phyloP scores from a whole-genome alignment of 2,888 invertebrate genomes.

The Polydrusus pterygomalis region DNA sequence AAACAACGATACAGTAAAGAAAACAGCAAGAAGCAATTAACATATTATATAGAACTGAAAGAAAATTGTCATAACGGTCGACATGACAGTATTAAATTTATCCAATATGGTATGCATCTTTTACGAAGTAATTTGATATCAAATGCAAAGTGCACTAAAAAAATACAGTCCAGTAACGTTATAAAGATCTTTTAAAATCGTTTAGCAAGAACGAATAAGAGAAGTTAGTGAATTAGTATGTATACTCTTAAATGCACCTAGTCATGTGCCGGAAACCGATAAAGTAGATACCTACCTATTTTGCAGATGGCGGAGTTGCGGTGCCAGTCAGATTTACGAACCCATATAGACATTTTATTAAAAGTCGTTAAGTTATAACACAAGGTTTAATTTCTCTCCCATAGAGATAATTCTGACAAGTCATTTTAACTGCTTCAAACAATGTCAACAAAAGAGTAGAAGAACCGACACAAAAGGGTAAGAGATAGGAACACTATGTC shows the following conservation, averaged over 20 bases:
- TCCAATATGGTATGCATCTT: not conserved
- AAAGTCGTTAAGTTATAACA: constrained; percentile 24
- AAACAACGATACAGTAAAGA: no score
- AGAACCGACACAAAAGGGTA: no score
- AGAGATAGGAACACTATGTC: no score
- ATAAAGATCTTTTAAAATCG: constrained; percentile 6
- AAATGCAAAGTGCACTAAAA: not conserved
- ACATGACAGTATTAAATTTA: not conserved
- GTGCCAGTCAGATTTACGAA: constrained; percentile 14
- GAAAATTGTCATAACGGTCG: no score
- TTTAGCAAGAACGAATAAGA: not conserved
- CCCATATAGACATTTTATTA: constrained; percentile 28
- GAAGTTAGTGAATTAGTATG: not conserved
- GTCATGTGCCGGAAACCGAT: constrained; percentile 16
- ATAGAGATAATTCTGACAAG: constrained; percentile 5
- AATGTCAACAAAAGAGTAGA: no score
- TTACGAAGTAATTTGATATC: constrained; percentile 1
- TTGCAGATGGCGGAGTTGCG: constrained; percentile 9
- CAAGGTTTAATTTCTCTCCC: constrained; percentile 27
- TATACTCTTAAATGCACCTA: not conserved
- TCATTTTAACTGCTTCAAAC: not conserved
- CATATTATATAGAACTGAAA: no score
- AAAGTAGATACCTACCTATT: constrained; percentile 20
- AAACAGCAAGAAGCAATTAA: no score
- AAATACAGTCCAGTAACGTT: constrained; percentile 3